Conservation (phyloP, 2,797 vertebrate species). For the Rachycentron canadum region DNA sequence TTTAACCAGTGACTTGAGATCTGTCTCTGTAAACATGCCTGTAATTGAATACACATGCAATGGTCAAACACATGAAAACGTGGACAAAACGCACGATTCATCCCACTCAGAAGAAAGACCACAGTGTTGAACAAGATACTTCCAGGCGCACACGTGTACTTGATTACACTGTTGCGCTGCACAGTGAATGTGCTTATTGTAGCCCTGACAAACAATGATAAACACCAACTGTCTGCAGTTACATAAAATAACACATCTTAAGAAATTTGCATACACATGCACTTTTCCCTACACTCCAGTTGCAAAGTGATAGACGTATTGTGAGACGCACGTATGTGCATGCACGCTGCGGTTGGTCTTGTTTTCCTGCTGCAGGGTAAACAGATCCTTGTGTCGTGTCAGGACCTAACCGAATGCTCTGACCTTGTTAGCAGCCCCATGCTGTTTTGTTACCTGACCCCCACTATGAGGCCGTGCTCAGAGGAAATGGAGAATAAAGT, state of each 20-base stretch:
- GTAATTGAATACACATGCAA: conserved; percentile 3
- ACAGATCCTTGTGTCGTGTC: conserved; percentile 59
- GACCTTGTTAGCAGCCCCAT: conserved; percentile 46
- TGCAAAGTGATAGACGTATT: conserved; percentile 16
- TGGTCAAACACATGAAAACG: conserved; percentile 27
- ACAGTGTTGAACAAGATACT: conserved; percentile 44
- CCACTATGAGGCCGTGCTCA: conserved; percentile 44
- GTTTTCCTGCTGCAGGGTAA: conserved; percentile 62
- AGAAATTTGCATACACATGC: conserved; percentile 7
- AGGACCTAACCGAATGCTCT: conserved; percentile 35
- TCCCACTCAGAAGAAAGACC: conserved; percentile 26
- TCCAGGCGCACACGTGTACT: conserved; percentile 33
- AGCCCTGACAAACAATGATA: conserved; percentile 25
- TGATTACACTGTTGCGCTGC: conserved; percentile 43
- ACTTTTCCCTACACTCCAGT: not conserved
- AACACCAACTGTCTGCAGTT: conserved; percentile 24
- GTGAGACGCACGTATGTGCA: not conserved
- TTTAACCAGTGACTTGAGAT: not conserved
- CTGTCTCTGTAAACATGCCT: not conserved
- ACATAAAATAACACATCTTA: conserved; percentile 23
- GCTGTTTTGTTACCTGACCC: conserved; percentile 76
- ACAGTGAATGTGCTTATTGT: conserved; percentile 62
- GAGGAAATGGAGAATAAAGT: conserved; percentile 66
- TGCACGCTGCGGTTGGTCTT: conserved; percentile 54
- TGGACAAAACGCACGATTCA: conserved; percentile 33